phyloP scores from a whole-genome alignment of 2,888 invertebrate genomes.

The Tiliacea aurago region DNA sequence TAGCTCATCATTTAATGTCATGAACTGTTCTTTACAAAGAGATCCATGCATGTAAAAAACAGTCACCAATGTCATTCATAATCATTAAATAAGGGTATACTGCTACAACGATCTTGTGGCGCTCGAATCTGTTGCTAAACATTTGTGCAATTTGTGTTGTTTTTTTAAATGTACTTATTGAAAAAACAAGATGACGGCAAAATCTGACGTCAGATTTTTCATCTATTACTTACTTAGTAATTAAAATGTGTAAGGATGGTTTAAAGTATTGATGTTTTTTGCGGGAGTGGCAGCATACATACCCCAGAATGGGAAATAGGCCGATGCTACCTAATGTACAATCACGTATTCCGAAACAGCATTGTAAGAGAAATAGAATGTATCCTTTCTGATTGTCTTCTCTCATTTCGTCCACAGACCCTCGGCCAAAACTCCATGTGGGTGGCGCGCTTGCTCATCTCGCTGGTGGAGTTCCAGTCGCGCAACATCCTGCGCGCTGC shows the following conservation, averaged over 20 bases:
- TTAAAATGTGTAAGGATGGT: neutral
- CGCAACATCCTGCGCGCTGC: constrained; percentile 97
- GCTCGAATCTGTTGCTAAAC: no score
- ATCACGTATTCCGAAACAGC: no score
- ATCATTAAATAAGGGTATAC: neutral
- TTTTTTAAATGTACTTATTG: no score
- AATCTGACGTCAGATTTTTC: neutral
- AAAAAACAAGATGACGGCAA: neutral
- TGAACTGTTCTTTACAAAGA: neutral
- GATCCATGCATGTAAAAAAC: neutral
- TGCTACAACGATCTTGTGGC: no score
- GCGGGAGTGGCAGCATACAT: neutral
- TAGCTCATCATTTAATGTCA: no score
- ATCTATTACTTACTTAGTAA: neutral
- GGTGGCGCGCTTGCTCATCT: constrained; percentile 96
- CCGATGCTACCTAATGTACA: neutral
- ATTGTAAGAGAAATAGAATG: no score
- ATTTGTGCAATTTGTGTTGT: no score
- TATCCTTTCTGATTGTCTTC: no score
- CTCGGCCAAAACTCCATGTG: constrained; percentile 98
- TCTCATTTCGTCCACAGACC: constrained; percentile 89
- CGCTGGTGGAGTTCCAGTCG: constrained; percentile 97
- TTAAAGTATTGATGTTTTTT: neutral
- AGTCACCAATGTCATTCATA: neutral
- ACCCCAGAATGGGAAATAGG: neutral